Conservation (phyloP, 2,113 vertebrate species). For the Macrotus californicus region DNA sequence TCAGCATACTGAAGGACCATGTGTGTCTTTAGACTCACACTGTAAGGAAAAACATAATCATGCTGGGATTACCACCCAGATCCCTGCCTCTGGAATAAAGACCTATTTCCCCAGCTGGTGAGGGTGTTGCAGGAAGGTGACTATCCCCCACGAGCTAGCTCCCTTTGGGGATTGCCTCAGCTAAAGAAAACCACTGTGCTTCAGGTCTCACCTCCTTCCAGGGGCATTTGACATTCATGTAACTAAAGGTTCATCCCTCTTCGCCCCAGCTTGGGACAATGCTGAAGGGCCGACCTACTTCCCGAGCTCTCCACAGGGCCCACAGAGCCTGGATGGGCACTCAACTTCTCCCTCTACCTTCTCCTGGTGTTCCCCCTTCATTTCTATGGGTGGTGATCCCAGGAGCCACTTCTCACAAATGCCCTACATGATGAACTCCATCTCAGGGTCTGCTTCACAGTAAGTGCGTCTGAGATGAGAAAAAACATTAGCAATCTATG, state of each 20-base stretch:
- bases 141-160: background rate
- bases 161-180: background rate
- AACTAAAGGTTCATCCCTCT: background rate
- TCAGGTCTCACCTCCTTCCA: background rate
- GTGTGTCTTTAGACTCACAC: background rate
- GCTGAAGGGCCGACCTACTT: background rate
- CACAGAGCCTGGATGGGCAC: background rate
- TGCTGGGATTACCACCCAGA: background rate
- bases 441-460: background rate
- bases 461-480: background rate
- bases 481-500: background rate
- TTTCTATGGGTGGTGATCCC: rapidly evolving
- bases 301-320: background rate
- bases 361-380: background rate
- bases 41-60: background rate
- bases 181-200: background rate
- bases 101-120: background rate
- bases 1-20: background rate
- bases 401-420: background rate
- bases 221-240: background rate
- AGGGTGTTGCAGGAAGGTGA: background rate
- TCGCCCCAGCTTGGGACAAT: background rate
- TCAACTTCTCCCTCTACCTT: background rate
- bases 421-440: background rate
- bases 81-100: background rate